These are phyloP conservation scores for Nephotettix cincticeps DNA, from an alignment of 1,140 invertebrate species.

Conservation along the genomic window DNA sequence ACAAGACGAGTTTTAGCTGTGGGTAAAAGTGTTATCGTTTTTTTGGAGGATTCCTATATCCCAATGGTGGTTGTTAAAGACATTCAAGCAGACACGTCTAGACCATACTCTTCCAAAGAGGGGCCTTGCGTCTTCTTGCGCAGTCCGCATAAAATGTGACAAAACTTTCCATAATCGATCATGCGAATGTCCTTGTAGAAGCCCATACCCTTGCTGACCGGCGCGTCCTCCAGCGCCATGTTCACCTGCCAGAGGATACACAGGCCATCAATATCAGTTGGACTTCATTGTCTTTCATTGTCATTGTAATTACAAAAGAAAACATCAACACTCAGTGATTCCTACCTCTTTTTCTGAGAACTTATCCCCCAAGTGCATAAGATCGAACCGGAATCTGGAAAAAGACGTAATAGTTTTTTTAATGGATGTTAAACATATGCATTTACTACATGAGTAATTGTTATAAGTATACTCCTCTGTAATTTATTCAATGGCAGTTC, in stretches of 20 bases:
- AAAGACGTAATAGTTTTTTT: too few relatives aligned
- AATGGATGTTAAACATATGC: too few relatives aligned
- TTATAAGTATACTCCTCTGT: too few relatives aligned
- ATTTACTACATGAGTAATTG: too few relatives aligned
- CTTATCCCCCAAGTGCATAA: slow-evolving; percentile 59
- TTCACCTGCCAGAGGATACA: slow-evolving; percentile 45
- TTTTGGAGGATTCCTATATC: too few relatives aligned
- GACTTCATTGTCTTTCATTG: too few relatives aligned
- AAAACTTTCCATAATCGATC: slow-evolving; percentile 62
- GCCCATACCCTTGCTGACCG: slow-evolving; percentile 45
- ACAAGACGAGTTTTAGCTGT: too few relatives aligned
- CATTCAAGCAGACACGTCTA: not conserved
- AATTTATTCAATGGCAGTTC: too few relatives aligned
- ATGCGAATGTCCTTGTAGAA: slow-evolving; percentile 41
- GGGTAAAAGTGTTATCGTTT: too few relatives aligned
- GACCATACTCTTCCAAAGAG: slow-evolving; percentile 11
- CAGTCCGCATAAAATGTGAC: slow-evolving; percentile 57
- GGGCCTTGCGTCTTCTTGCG: slow-evolving; percentile 45
- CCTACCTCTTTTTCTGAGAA: slow-evolving; percentile 54
- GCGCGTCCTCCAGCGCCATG: slow-evolving; percentile 60
- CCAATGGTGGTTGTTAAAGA: not conserved
- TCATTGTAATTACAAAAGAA: too few relatives aligned
- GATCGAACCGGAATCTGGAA: slow-evolving; percentile 57
- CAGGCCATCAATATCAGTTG: not conserved
- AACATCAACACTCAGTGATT: not conserved